phyloP scores from a whole-genome alignment of 2,888 invertebrate genomes.

The Cephus rjabovi region DNA sequence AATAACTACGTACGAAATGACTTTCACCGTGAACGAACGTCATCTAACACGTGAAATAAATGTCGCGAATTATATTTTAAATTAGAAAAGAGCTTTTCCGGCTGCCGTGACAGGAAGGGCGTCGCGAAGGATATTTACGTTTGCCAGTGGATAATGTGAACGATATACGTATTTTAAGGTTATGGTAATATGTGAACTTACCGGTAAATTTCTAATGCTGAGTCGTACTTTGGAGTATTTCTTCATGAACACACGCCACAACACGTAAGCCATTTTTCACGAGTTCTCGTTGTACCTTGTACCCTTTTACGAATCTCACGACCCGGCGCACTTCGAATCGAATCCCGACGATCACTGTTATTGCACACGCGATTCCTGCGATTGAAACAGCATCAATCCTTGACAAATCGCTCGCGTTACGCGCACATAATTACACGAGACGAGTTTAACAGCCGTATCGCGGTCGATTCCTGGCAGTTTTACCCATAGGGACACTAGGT shows the following conservation, averaged over 20 bases:
- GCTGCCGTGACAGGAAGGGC: neutral
- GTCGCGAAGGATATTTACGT: neutral
- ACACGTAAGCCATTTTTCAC: constrained; percentile 70
- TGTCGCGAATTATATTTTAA: neutral
- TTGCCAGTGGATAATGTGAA: neutral
- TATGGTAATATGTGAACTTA: constrained; percentile 39
- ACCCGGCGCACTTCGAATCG: neutral
- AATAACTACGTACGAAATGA: neutral
- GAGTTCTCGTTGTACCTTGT: neutral
- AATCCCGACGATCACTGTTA: neutral
- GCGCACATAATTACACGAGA: neutral
- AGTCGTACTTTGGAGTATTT: constrained; percentile 72
- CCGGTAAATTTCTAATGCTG: constrained; percentile 66
- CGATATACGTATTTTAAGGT: neutral
- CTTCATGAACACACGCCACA: constrained; percentile 73
- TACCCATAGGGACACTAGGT: neutral
- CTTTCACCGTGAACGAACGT: neutral
- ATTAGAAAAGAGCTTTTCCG: neutral
- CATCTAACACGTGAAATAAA: neutral
- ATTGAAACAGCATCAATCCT: neutral
- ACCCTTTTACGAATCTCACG: neutral
- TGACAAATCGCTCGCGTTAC: neutral
- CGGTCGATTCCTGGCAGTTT: neutral
- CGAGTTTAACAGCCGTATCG: neutral
- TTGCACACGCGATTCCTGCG: neutral